phyloP scores from a whole-genome alignment of 2,113 vertebrate genomes.

The Apodemus sylvaticus region DNA sequence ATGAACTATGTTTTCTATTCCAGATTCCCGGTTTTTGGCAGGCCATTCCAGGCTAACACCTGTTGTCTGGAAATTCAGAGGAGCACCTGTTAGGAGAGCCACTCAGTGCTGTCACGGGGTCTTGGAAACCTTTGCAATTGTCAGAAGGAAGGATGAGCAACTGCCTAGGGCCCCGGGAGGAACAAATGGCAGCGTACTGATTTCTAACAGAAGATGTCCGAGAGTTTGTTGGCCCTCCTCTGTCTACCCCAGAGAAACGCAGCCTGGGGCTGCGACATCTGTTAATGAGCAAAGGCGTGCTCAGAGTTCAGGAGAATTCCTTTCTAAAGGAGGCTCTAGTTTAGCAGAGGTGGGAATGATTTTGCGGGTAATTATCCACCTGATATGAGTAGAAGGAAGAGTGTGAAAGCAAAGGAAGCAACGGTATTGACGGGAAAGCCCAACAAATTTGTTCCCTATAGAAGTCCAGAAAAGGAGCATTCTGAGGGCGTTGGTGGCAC shows the following conservation, averaged over 20 bases:
- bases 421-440: neutral
- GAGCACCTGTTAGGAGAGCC: constrained; percentile 82
- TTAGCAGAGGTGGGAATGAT: neutral
- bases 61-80: constrained; percentile 83
- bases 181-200: constrained; percentile 70
- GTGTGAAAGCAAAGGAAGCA: neutral
- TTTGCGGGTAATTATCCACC: neutral
- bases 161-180: constrained; percentile 65
- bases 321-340: constrained; percentile 14
- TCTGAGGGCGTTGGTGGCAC: neutral
- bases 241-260: constrained; percentile 39
- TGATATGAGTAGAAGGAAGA: neutral
- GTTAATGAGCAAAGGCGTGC: constrained; percentile 56
- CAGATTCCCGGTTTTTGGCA: constrained; percentile 72
- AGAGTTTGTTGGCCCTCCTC: constrained; percentile 33
- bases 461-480: neutral
- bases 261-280: constrained; percentile 76
- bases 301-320: constrained; percentile 42
- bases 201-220: constrained; percentile 73
- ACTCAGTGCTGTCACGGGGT: constrained; percentile 67
- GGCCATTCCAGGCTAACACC: constrained; percentile 84
- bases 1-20: constrained; percentile 71
- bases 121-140: constrained; percentile 67
- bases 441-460: neutral
- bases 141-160: constrained; percentile 75